Evolutionary conservation across 2,888 invertebrate species (phyloP).

Genomic region (Dryadula phaetusa): DNA sequence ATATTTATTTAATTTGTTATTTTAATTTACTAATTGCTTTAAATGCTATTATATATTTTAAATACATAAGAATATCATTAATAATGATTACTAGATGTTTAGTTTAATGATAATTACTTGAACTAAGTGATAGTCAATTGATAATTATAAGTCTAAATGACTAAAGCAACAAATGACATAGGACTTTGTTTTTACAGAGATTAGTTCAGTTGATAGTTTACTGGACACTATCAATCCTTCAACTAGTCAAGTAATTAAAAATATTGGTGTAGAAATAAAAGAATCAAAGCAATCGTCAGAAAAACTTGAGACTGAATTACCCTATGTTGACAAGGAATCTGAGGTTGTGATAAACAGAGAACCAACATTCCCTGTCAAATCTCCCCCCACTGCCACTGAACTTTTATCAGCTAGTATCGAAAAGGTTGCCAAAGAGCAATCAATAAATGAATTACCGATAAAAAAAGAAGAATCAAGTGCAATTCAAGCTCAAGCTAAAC

Average conservation of each 20-base stretch:
- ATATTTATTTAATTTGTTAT: not conserved
- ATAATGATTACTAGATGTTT: not conserved
- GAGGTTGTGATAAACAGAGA: constrained; percentile 59
- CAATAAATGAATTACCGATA: constrained; percentile 53
- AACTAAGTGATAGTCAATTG: not conserved
- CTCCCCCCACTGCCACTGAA: constrained; percentile 68
- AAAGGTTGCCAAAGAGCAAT: constrained; percentile 69
- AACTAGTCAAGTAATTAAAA: constrained; percentile 74
- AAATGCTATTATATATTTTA: not conserved
- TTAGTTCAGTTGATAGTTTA: constrained; percentile 75
- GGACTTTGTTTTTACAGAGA: constrained; percentile 61
- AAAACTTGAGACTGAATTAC: constrained; percentile 54
- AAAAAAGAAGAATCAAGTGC: constrained; percentile 65
- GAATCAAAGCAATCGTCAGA: constrained; percentile 53
- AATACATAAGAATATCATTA: not conserved
- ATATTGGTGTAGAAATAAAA: constrained; percentile 57
- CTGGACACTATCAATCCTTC: constrained; percentile 68
- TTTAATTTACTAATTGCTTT: constrained; percentile 8
- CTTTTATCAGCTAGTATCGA: constrained; percentile 75
- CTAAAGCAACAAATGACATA: not conserved
- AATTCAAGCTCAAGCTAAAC: constrained; percentile 76
- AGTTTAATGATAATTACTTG: constrained; percentile 1
- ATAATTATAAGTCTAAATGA: not conserved
- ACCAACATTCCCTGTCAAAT: constrained; percentile 53
- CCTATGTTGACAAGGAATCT: constrained; percentile 53